Evolutionary conservation across 2,113 vertebrate species (phyloP).

Genomic region (Xenopus laevis): DNA sequence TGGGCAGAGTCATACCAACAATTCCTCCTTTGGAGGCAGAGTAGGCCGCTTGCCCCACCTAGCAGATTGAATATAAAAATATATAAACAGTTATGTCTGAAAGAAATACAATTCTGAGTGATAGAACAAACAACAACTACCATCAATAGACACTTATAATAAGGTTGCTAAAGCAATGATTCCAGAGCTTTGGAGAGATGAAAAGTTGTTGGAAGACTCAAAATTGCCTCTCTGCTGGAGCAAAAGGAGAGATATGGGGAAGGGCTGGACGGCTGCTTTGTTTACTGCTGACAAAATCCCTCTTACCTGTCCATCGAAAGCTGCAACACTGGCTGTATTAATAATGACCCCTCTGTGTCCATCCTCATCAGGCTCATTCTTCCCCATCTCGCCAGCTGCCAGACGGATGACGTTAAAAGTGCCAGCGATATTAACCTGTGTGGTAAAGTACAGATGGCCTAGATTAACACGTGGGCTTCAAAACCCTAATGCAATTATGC

Average conservation of each 20-base stretch:
- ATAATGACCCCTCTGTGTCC: constrained; percentile 85
- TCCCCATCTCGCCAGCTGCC: constrained; percentile 72
- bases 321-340: constrained; percentile 89
- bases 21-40: constrained; percentile 89
- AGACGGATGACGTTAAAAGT: constrained; percentile 89
- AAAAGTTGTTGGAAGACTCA: no score
- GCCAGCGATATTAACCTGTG: constrained; percentile 81
- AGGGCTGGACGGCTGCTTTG: no score
- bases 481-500: no score
- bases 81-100: background rate
- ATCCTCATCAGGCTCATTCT: constrained; percentile 74
- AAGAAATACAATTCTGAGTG: no score
- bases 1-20: constrained; percentile 88
- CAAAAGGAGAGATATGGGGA: no score
- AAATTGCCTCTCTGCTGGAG: no score
- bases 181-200: no score
- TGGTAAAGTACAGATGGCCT: background rate
- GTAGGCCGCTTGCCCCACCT: constrained; percentile 91
- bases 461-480: no score
- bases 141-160: no score
- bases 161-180: no score
- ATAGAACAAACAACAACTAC: no score
- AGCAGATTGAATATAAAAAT: background rate
- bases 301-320: constrained; percentile 85
- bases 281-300: no score